These are phyloP conservation scores for Calliopsis andreniformis DNA, from an alignment of 1,140 invertebrate species.

Conservation along the genomic window DNA sequence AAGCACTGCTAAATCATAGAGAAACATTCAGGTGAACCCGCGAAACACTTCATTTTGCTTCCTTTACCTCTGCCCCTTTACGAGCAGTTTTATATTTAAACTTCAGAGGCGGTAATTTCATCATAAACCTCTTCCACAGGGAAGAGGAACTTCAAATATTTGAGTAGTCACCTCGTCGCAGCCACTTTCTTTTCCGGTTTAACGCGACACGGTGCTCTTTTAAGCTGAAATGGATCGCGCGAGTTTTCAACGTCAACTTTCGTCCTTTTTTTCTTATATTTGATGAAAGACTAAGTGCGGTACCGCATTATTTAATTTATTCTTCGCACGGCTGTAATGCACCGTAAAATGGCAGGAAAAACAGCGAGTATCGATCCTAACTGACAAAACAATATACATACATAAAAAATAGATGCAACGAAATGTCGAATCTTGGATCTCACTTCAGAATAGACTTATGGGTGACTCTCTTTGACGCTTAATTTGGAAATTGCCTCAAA, in stretches of 20 bases:
- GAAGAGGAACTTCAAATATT: constrained; percentile 35
- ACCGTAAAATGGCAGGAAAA: constrained; percentile 6
- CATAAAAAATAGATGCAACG: constrained; percentile 13
- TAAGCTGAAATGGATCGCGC: background rate
- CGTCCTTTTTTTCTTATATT: background rate
- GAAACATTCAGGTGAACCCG: background rate
- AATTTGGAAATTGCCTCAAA: constrained; percentile 33
- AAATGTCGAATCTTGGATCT: constrained; percentile 18
- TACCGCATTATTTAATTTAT: background rate
- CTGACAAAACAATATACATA: constrained; percentile 3
- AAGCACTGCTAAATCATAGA: background rate
- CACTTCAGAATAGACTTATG: constrained; percentile 5
- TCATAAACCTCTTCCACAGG: constrained; percentile 14
- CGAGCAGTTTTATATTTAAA: constrained; percentile 16
- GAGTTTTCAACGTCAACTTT: background rate
- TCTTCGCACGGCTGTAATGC: background rate
- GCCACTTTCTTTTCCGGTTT: constrained; percentile 29
- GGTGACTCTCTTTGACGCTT: constrained; percentile 15
- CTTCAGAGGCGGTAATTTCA: constrained; percentile 12
- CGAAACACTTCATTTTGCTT: background rate
- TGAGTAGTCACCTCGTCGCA: constrained; percentile 4
- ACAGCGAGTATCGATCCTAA: constrained; percentile 23
- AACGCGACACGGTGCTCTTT: background rate
- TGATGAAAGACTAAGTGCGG: background rate
- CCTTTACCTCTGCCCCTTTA: background rate